Evolutionary conservation across 2,797 vertebrate species (phyloP), one percentile per base, ranked within the genome.

Genomic region (Eulemur mongoz): DNA sequence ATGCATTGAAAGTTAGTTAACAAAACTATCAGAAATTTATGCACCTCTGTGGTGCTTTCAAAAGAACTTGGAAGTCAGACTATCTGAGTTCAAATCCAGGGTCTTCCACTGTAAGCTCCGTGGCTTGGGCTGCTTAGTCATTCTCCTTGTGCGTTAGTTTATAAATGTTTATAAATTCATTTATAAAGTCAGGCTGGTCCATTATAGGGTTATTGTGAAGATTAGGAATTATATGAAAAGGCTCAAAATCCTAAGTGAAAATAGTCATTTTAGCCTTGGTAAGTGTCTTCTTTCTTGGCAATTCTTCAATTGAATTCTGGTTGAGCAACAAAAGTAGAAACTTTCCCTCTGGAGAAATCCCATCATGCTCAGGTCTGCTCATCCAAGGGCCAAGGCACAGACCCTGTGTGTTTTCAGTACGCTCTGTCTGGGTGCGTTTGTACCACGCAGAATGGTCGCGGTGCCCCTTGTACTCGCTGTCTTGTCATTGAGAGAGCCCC

Each of bases 1-100:
- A 75, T 95, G 88, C 93, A 78, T 69, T 67, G 11, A 86, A 96
- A 96, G 89, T 9, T 15, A 23, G 54, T 91, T 92, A 45, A 80
- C 70, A 75, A 95, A 84, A 85, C 9, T 70, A 4, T 20, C 87
- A 63, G 61, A 78, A 84, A 85, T 40, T 4, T 1, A 40, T 85
- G 54, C 22, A 65, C 54, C 54, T 78, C 50, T 7, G 14, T 27
- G 91, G 50, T 40, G 67, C 35, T 82, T 76, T 25, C 0, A 0
- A n/a, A 38, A 32, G n/a, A 25, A 27, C 7, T 11, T 23, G 15
- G 27, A 35, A 61, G 69, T 7, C 22, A 38, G 52, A 20, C 22
- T 22, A 1, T 1, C 5, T 15, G 23, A 45, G 12, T 43, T 35
- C 87, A n/a, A 20, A 40, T 32, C 15, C 52, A 4, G 61, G 5